Base-by-base conservation (phyloP, 2,797 vertebrate genomes). In the Lacerta bilineata region DNA sequence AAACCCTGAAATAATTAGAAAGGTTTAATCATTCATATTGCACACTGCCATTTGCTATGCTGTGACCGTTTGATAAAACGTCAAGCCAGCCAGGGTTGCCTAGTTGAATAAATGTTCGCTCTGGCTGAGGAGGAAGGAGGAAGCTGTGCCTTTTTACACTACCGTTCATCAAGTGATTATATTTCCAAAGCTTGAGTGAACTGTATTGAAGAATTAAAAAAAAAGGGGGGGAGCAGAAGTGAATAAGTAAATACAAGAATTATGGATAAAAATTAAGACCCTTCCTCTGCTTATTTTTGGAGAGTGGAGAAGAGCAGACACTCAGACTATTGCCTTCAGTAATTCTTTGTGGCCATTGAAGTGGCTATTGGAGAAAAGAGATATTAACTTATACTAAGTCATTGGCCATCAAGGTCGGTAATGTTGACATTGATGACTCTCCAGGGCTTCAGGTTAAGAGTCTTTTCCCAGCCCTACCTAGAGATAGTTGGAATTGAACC, bases 101-200 rank as follows among this genome's bases (percentile, higher is more conserved):
- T 87, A 92, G 93, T 93, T 94, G 93, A 91, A 92, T 95, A 96
- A 95, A 96, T 94, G 94, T 94, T 95, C 85, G 92, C 91, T 93
- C 92, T 94, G 94, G 90, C 90, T 93, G 93, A 88, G 90, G 36
- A 8, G 95, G 95, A 91, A 87, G 88, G 33, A 69, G 94, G 94
- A 91, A 93, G 89, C 75, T 84, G 86, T 90, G 88, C 89, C 77
- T 76, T 95, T 95, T 95, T 94, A 94, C 88, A 91, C 93, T 93
- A 93, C 93, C 88, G 90, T 94, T 93, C 91, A 96, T 93, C 86
- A 89, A 83, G 88, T 95, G 90, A 95, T 95, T 5, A 75, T 94
- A 96, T 96, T 93, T 92, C 66, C 59, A 36, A 96, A 92, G 80
- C 88, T 91, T 90, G 91, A 91, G 89, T 94, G 94, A 95, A 94